Evolutionary conservation across 92 coral and sea anemone genomes (phyloP).

Genomic region (Virgularia gustaviana): DNA sequence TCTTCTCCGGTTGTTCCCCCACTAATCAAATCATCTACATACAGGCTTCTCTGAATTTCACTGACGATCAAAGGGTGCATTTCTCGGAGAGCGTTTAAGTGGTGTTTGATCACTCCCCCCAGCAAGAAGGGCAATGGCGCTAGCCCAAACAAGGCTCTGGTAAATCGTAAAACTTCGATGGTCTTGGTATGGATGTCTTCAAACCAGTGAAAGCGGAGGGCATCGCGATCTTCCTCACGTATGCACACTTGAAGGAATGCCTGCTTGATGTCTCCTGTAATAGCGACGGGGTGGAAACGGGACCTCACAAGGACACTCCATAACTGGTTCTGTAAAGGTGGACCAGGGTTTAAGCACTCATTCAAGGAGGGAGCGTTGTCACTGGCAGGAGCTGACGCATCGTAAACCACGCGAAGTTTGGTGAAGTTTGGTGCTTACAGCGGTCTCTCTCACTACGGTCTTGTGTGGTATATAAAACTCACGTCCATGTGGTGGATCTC

Average conservation of each 20-base stretch:
- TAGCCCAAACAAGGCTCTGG: slow-evolving; percentile 24
- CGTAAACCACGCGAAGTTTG: slow-evolving; percentile 20
- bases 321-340: slow-evolving; percentile 35
- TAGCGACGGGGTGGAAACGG: slow-evolving; percentile 24
- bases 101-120: slow-evolving; percentile 7
- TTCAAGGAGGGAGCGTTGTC: slow-evolving; percentile 33
- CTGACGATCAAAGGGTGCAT: slow-evolving; percentile 18
- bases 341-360: no score
- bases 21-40: background rate
- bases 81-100: slow-evolving; percentile 22
- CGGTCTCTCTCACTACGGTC: slow-evolving; percentile 17
- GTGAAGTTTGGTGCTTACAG: slow-evolving; percentile 21
- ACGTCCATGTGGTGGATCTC: no score
- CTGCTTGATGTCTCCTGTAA: slow-evolving; percentile 26
- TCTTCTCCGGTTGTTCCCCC: background rate
- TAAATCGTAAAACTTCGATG: slow-evolving; percentile 9
- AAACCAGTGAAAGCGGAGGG: slow-evolving; percentile 38
- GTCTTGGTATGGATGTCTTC: slow-evolving; percentile 13
- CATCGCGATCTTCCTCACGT: slow-evolving; percentile 34
- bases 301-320: slow-evolving; percentile 28
- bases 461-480: no score
- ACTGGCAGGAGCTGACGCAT: slow-evolving; percentile 26
- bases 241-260: slow-evolving; percentile 31
- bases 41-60: background rate
- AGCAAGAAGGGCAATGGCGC: slow-evolving; percentile 28